Evolutionary conservation across 2,113 vertebrate genomes (phyloP).

Genomic region (Tachycineta bicolor): DNA sequence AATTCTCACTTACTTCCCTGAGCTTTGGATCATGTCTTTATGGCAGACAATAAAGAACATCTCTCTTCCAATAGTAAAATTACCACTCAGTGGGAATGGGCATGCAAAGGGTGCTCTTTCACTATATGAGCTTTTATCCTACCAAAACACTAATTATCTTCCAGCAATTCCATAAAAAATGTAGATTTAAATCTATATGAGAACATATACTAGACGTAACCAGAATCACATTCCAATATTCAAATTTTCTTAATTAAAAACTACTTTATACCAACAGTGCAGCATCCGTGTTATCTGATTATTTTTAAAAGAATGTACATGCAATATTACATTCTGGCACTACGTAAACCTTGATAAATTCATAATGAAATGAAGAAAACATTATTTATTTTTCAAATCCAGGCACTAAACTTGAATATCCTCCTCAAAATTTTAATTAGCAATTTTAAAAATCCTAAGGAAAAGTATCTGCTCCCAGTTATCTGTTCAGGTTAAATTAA

Average conservation of each 20-base stretch:
- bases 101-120: not conserved
- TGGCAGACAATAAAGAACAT: not conserved
- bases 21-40: not conserved
- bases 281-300: conserved; percentile 9
- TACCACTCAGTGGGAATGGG: not conserved
- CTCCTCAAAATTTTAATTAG: conserved; percentile 75
- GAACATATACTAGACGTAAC: not conserved
- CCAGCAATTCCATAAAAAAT: not conserved
- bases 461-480: conserved; percentile 70
- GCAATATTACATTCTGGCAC: conserved; percentile 12
- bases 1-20: not conserved
- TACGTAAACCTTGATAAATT: conserved; percentile 9
- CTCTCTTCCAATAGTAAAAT: not conserved
- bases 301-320: conserved; percentile 22
- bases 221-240: conserved; percentile 25
- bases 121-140: not conserved
- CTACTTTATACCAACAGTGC: not conserved
- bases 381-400: conserved; percentile 68
- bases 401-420: conserved; percentile 66
- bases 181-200: not conserved
- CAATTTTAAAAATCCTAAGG: conserved; percentile 63
- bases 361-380: conserved; percentile 55
- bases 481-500: conserved; percentile 75
- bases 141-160: not conserved
- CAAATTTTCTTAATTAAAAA: conserved; percentile 54